Conservation (phyloP, 2,113 vertebrate genomes). For the Gasterosteus aculeatus region DNA sequence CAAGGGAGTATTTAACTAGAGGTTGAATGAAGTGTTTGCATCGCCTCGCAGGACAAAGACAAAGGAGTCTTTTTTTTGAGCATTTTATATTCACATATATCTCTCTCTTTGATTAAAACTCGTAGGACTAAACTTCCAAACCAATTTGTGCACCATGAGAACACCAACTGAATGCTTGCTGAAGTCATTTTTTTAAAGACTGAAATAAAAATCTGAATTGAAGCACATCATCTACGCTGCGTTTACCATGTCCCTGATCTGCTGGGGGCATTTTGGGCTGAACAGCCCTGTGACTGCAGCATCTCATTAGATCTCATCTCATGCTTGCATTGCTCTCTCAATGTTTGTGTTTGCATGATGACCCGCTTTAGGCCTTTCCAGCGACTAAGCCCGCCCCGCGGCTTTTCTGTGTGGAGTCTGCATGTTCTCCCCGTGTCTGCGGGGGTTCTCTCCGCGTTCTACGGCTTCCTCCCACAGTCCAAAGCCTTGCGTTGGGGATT, state of each 20-base stretch:
- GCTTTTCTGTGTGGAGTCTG: too few species aligned
- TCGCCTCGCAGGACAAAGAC: too few species aligned
- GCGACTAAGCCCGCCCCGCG: background rate
- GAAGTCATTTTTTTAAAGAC: conserved; percentile 20
- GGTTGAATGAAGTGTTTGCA: too few species aligned
- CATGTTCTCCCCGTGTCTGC: too few species aligned
- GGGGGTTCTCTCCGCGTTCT: too few species aligned
- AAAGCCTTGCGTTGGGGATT: too few species aligned
- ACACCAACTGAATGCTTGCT: conserved; percentile 1
- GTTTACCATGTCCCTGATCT: background rate
- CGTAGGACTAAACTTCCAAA: background rate
- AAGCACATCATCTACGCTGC: background rate
- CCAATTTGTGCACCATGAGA: background rate
- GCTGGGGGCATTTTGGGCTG: background rate
- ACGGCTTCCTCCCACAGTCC: too few species aligned
- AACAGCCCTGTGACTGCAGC: background rate
- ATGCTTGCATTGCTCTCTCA: background rate
- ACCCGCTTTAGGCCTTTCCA: background rate
- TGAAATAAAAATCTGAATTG: conserved; percentile 4
- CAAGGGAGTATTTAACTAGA: too few species aligned
- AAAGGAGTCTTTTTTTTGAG: too few species aligned
- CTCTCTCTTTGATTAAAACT: too few species aligned
- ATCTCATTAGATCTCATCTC: conserved; percentile 23
- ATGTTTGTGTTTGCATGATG: conserved; percentile 18
- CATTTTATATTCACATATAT: too few species aligned